Evolutionary conservation across 2,888 invertebrate species (phyloP), one percentile per base, ranked within the genome.

Genomic region (Apeira syringaria): DNA sequence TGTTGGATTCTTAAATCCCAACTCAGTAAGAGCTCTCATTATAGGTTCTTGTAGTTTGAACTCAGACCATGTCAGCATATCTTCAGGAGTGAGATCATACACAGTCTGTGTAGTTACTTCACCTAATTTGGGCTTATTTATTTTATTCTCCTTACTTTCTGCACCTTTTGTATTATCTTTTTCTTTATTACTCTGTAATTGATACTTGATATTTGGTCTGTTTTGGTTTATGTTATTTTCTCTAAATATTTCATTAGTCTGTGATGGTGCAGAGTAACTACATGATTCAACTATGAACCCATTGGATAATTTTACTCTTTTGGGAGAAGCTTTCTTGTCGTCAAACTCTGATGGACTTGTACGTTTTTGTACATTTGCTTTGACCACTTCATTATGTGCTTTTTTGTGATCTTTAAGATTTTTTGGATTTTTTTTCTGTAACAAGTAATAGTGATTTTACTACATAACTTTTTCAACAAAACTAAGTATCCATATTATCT

Each of bases 1-100:
- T 0, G 99, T 99, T 0, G 99, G 99, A 11, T 92, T 86, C 25
- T 87, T 87, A 74, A 98, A 98, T 0, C 94, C 93, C 55, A 94
- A 90, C 45, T 96, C 95, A 7, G 92, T 88, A 0, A 99, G 74
- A 0, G 96, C 95, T 62, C 91, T 91, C 20, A 97, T 70, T 40
- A 99, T 92, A 1, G 91, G 75, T 2, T 91, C 85, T 0, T 95
- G 94, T 6, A 98, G 92, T 59, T 94, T 94, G 42, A 94, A 90
- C 33, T 91, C 91, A 4, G 90, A 91, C 96, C 95, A 95, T 0
- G 91, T 89, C 55, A 91, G 66, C 81, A 91, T 84, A 57, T 92
- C 88, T 51, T 88, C 87, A 0, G 86, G 55, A 0, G 83, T 76
- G 17, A 87, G 61, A 7, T 65, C 53, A 0, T 67, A 68, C 1